Conservation (phyloP, 2,888 invertebrate species). For the Platynereis dumerilii region DNA sequence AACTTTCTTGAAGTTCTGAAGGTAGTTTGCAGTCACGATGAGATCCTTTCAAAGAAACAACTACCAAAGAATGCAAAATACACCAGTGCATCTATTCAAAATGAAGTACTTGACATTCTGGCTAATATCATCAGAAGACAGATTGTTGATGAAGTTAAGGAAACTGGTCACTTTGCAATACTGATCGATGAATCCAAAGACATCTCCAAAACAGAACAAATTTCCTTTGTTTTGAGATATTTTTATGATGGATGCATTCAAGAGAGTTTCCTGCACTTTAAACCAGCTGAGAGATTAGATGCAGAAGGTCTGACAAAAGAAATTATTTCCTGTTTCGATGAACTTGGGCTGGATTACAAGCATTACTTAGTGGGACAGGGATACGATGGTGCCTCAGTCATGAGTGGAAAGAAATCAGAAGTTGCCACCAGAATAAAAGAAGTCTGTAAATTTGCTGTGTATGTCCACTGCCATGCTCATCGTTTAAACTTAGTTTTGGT, state of each 20-base stretch:
- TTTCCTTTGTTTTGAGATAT: not conserved
- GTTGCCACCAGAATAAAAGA: not conserved
- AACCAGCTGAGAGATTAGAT: not conserved
- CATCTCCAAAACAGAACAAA: not conserved
- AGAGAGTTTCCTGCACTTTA: not conserved
- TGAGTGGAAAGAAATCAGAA: not conserved
- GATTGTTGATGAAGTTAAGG: not conserved
- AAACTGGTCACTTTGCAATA: not conserved
- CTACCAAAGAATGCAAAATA: not conserved
- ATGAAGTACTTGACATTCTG: conserved; percentile 2
- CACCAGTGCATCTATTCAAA: not conserved
- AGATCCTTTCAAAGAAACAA: not conserved
- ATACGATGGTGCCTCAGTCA: conserved; percentile 1
- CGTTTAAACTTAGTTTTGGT: not conserved
- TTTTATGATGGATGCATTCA: not conserved
- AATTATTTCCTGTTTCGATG: too few relatives aligned
- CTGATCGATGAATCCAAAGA: conserved; percentile 1
- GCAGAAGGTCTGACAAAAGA: not conserved
- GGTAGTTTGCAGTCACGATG: not conserved
- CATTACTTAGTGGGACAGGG: not conserved
- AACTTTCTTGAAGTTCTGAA: not conserved
- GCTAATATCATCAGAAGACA: not conserved
- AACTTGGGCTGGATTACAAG: not conserved
- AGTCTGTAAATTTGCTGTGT: not conserved
- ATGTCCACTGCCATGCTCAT: conserved; percentile 4